Conservation (phyloP, 2,888 invertebrate genomes). For the Rhamnusium bicolor region DNA sequence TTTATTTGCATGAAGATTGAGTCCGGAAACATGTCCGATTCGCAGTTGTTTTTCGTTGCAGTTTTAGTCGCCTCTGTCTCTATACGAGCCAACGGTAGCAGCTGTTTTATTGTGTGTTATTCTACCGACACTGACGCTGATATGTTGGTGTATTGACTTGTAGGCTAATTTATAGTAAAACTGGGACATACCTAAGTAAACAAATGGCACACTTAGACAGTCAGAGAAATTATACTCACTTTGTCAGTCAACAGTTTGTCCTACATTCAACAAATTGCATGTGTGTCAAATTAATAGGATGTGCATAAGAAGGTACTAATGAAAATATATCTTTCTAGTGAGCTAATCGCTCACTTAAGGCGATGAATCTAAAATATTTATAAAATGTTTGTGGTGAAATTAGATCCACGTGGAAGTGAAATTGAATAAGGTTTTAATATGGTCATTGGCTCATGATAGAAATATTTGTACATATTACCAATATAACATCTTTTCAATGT, state of each 20-base stretch:
- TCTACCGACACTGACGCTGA: slow-evolving; percentile 37
- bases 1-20: slow-evolving; percentile 55
- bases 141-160: slow-evolving; percentile 46
- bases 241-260: not conserved
- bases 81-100: slow-evolving; percentile 32
- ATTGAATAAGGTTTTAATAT: too few species aligned
- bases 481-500: too few species aligned
- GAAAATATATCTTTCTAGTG: too few species aligned
- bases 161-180: slow-evolving; percentile 39
- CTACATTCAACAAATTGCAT: too few species aligned
- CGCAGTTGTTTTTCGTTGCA: slow-evolving; percentile 31
- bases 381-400: too few species aligned
- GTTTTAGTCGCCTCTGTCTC: slow-evolving; percentile 35
- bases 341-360: too few species aligned
- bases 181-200: slow-evolving; percentile 34
- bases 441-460: too few species aligned
- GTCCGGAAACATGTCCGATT: slow-evolving; percentile 47
- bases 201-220: slow-evolving; percentile 8
- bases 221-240: slow-evolving; percentile 1
- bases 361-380: too few species aligned
- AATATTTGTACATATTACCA: too few species aligned
- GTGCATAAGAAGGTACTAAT: too few species aligned
- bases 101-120: slow-evolving; percentile 36
- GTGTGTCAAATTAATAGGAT: too few species aligned
- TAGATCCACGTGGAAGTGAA: too few species aligned